These are phyloP conservation scores for Calycopis cecrops DNA, from an alignment of 1,140 invertebrate genomes.

Conservation along the genomic window DNA sequence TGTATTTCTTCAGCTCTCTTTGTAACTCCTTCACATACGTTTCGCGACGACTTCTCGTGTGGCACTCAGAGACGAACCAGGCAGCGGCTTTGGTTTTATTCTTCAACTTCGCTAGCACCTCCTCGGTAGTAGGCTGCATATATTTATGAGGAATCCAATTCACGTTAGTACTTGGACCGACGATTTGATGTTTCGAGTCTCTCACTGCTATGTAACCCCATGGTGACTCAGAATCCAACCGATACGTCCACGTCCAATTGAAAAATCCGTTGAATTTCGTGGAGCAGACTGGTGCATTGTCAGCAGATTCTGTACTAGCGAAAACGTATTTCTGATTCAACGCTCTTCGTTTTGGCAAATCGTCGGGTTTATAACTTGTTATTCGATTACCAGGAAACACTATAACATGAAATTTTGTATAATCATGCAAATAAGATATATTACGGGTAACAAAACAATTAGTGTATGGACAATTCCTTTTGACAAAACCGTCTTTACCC, in stretches of 20 bases:
- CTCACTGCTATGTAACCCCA: slow-evolving; percentile 71
- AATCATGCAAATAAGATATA: slow-evolving; percentile 34
- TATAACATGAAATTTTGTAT: slow-evolving; percentile 53
- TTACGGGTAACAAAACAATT: slow-evolving; percentile 51
- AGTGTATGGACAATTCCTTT: slow-evolving; percentile 38
- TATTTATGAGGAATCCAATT: slow-evolving; percentile 50
- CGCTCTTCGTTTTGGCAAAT: slow-evolving; percentile 35
- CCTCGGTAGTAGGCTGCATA: slow-evolving; percentile 48
- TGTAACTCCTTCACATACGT: slow-evolving; percentile 75
- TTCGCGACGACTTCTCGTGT: slow-evolving; percentile 73
- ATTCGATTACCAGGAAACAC: slow-evolving; percentile 47
- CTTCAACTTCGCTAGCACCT: slow-evolving; percentile 49
- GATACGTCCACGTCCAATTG: slow-evolving; percentile 82
- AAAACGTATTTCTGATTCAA: slow-evolving; percentile 56
- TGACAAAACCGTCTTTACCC: slow-evolving; percentile 38
- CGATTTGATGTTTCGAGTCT: slow-evolving; percentile 42
- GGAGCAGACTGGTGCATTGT: slow-evolving; percentile 51
- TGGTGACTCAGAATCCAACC: slow-evolving; percentile 78
- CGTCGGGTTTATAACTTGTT: slow-evolving; percentile 15
- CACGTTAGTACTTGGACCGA: slow-evolving; percentile 51
- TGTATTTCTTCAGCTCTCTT: slow-evolving; percentile 66
- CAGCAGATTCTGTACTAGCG: slow-evolving; percentile 52
- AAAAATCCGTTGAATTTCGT: slow-evolving; percentile 64
- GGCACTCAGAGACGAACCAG: slow-evolving; percentile 83
- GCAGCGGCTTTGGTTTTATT: slow-evolving; percentile 72